phyloP scores from a whole-genome alignment of 2,113 vertebrate genomes.

The Dascyllus trimaculatus region DNA sequence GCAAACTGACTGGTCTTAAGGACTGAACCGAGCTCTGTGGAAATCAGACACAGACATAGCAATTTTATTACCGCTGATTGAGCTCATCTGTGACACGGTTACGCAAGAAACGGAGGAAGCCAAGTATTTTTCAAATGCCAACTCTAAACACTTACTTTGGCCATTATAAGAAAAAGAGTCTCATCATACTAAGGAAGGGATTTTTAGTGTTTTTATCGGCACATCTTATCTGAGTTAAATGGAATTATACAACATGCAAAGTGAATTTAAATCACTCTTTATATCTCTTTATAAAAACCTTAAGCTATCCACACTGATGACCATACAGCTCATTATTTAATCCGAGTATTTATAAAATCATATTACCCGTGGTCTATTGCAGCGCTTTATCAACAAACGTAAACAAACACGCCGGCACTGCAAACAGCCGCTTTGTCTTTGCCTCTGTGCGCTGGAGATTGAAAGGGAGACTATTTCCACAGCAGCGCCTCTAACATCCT shows the following conservation, averaged over 20 bases:
- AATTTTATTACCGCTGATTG: slow-evolving; percentile 16
- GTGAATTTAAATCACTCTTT: slow-evolving; percentile 20
- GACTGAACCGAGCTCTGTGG: neutral
- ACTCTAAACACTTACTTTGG: slow-evolving; percentile 18
- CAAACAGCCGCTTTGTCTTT: slow-evolving; percentile 53
- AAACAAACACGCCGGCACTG: slow-evolving; percentile 49
- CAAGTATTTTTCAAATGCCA: slow-evolving; percentile 8
- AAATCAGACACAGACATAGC: slow-evolving; percentile 6
- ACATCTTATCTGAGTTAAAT: slow-evolving; percentile 23
- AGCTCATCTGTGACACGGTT: slow-evolving; percentile 16
- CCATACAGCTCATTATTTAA: slow-evolving; percentile 54
- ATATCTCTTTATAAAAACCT: slow-evolving; percentile 7
- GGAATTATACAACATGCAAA: slow-evolving; percentile 17
- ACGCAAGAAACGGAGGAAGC: slow-evolving; percentile 12
- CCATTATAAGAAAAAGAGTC: neutral
- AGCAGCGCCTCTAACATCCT: slow-evolving; percentile 56
- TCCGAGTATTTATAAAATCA: slow-evolving; percentile 52
- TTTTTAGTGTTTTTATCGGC: slow-evolving; percentile 4
- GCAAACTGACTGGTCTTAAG: slow-evolving; percentile 44
- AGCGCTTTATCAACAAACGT: slow-evolving; percentile 34
- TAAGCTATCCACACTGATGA: slow-evolving; percentile 46
- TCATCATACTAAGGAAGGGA: slow-evolving; percentile 4
- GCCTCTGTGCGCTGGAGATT: slow-evolving; percentile 47
- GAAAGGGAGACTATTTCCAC: slow-evolving; percentile 62
- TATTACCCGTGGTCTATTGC: slow-evolving; percentile 43